Evolutionary conservation across 2,888 invertebrate species (phyloP).

Genomic region (Phaedon cochleariae): DNA sequence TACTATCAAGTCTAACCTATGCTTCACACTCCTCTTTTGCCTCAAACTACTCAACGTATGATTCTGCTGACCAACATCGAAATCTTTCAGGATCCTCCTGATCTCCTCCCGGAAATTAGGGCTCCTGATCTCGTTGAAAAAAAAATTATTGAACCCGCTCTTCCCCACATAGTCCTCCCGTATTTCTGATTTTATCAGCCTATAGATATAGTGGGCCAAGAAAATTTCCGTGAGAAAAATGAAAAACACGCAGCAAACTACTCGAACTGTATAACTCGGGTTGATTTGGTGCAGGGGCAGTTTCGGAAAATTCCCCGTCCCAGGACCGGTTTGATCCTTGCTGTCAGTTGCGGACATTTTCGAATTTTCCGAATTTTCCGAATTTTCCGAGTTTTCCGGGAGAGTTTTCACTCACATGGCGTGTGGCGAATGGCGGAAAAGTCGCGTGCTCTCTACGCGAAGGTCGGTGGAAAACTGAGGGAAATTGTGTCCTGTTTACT

Average conservation of each 20-base stretch:
- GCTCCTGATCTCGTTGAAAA: conserved; percentile 52
- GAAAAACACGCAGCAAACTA: conserved; percentile 59
- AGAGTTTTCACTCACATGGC: conserved; percentile 27
- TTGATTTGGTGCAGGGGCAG: conserved; percentile 48
- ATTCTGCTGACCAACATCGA: conserved; percentile 26
- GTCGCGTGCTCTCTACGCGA: conserved; percentile 13
- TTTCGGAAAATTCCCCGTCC: conserved; percentile 26
- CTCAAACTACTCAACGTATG: conserved; percentile 21
- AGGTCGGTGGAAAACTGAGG: conserved; percentile 27
- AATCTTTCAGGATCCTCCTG: conserved; percentile 49
- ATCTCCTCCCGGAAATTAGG: conserved; percentile 53
- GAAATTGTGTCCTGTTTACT: conserved; percentile 2
- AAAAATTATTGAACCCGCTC: conserved; percentile 52
- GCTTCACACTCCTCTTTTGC: conserved; percentile 34
- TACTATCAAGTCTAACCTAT: conserved; percentile 12
- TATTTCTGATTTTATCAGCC: conserved; percentile 57
- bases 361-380: background rate
- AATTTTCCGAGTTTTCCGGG: background rate
- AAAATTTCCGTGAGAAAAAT: conserved; percentile 59
- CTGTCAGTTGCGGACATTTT: conserved; percentile 44
- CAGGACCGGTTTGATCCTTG: conserved; percentile 21
- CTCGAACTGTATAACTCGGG: conserved; percentile 59
- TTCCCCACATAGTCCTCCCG: conserved; percentile 56
- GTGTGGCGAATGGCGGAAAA: conserved; percentile 10
- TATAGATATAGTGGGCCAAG: conserved; percentile 59